phyloP scores from a whole-genome alignment of 2,113 vertebrate genomes.

The Notarius quadriscutis region DNA sequence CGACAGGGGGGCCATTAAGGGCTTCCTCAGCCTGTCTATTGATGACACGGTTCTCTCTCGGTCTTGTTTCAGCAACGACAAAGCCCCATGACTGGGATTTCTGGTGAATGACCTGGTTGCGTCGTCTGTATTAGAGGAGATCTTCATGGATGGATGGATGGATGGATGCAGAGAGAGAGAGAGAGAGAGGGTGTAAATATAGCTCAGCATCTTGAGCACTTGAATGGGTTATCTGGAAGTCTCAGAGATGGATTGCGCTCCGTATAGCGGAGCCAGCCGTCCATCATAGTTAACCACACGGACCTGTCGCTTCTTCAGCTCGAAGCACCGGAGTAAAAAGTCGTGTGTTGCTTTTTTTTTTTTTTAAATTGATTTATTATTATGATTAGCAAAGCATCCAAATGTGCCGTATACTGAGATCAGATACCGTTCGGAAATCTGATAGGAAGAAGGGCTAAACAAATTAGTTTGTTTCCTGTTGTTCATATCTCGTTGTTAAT shows the following conservation, averaged over 20 bases:
- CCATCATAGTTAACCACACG: not conserved
- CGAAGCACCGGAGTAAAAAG: not conserved
- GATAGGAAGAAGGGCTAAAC: not conserved
- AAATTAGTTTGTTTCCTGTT: not conserved
- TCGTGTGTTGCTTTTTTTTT: no score
- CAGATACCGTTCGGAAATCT: not conserved
- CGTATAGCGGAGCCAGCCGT: not conserved
- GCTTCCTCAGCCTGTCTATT: not conserved
- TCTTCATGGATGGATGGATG: not conserved
- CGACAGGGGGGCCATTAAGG: not conserved
- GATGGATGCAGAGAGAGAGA: no score
- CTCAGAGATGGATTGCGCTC: not conserved
- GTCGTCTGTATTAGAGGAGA: not conserved
- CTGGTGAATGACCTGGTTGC: not conserved
- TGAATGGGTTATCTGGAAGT: not conserved
- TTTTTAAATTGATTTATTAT: no score
- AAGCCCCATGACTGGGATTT: not conserved
- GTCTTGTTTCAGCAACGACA: not conserved
- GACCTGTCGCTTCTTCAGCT: not conserved
- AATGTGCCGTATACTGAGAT: not conserved
- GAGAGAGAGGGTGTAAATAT: not conserved
- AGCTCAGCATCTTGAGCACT: not conserved
- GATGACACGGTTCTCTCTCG: not conserved
- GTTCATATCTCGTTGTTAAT: not conserved
- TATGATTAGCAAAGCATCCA: not conserved